Conservation (phyloP, 2,888 invertebrate species). For the Dexiosoma caninum region DNA sequence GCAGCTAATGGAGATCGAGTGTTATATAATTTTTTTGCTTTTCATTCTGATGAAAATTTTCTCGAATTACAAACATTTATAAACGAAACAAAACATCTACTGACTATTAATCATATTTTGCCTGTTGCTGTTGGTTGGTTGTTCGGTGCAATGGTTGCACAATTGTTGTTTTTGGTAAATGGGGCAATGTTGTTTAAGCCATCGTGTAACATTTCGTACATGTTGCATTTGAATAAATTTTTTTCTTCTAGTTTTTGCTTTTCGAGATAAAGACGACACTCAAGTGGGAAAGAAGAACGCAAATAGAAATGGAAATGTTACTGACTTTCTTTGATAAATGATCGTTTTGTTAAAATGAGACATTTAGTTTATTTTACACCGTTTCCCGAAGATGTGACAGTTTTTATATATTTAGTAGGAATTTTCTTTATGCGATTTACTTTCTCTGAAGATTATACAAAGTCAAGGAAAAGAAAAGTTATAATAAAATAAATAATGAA, state of each 20-base stretch:
- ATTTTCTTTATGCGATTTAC: too few species aligned
- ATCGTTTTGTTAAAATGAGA: conserved; percentile 40
- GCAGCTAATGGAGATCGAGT: background rate
- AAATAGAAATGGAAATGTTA: conserved; percentile 50
- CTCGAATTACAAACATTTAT: conserved; percentile 25
- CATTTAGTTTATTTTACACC: conserved; percentile 34
- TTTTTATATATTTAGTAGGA: too few species aligned
- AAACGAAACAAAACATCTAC: conserved; percentile 23
- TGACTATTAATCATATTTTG: conserved; percentile 57
- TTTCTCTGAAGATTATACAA: too few species aligned
- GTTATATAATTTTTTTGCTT: background rate
- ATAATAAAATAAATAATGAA: too few species aligned
- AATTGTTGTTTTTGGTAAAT: background rate
- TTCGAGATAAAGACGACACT: conserved; percentile 24
- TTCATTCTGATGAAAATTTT: conserved; percentile 2
- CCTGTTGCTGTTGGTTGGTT: conserved; percentile 52
- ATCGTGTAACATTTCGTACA: conserved; percentile 11
- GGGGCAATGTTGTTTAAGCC: background rate
- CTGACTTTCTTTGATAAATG: conserved; percentile 60
- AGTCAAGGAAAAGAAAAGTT: too few species aligned
- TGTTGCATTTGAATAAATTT: conserved; percentile 6
- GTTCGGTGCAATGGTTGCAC: background rate
- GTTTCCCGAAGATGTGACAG: conserved; percentile 4
- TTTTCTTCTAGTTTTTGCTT: background rate
- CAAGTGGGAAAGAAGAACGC: background rate